Evolutionary conservation across 2,113 vertebrate species (phyloP).

Genomic region (Platichthys stellatus): DNA sequence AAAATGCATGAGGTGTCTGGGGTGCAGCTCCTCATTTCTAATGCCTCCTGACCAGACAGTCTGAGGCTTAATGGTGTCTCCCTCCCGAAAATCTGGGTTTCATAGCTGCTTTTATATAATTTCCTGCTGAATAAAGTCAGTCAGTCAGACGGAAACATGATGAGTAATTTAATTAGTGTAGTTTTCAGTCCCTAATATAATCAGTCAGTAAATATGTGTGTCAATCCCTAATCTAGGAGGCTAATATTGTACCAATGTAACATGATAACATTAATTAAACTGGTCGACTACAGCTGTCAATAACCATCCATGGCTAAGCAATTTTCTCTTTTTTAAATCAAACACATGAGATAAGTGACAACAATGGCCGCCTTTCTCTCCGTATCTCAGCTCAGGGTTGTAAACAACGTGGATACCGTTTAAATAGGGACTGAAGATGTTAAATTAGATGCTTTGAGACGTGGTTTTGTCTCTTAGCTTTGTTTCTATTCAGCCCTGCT

Average conservation of each 20-base stretch:
- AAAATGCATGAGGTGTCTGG: constrained; percentile 72
- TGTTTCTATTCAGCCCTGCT: not conserved
- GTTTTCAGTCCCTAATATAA: not conserved
- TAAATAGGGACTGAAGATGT: no score
- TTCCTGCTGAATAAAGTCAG: constrained; percentile 5
- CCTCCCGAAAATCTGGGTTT: constrained; percentile 12
- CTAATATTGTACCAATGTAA: no score
- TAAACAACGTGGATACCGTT: no score
- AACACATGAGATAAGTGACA: no score
- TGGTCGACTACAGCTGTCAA: no score
- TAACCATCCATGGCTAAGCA: no score
- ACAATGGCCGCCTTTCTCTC: no score
- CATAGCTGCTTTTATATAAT: constrained; percentile 27
- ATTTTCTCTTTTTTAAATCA: no score
- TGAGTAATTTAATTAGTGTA: not conserved
- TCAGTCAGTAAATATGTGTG: not conserved
- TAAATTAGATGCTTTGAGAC: not conserved
- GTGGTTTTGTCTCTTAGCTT: not conserved
- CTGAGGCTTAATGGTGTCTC: constrained; percentile 16
- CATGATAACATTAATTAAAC: no score
- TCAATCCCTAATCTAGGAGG: not conserved
- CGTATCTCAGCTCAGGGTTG: no score
- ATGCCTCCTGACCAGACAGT: constrained; percentile 49
- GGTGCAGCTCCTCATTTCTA: constrained; percentile 48
- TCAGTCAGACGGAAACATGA: not conserved